Evolutionary conservation across 2,797 vertebrate species (phyloP).

Genomic region (Fratercula arctica): DNA sequence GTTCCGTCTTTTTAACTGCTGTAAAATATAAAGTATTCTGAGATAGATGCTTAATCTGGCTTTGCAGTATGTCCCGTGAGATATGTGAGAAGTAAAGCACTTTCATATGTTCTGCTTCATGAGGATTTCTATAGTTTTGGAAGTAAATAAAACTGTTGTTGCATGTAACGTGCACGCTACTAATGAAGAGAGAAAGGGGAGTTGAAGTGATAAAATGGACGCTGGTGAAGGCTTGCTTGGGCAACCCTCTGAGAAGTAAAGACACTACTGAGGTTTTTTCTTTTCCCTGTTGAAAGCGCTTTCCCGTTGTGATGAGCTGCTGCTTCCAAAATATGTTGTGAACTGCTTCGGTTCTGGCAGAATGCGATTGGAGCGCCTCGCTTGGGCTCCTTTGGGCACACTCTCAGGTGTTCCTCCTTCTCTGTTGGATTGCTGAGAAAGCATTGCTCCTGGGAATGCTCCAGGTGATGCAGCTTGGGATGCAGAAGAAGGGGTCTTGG

Average conservation of each 20-base stretch:
- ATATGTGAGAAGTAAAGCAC: background rate
- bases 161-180: fast-evolving
- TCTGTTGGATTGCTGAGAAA: fast-evolving
- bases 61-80: background rate
- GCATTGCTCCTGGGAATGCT: background rate
- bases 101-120: background rate
- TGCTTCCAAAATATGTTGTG: background rate
- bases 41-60: background rate
- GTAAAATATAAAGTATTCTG: background rate
- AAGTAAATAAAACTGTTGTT: background rate
- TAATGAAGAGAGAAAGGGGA: background rate
- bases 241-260: background rate
- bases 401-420: background rate
- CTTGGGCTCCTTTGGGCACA: background rate
- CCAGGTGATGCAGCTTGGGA: background rate
- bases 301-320: background rate
- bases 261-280: background rate
- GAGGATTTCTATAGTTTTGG: background rate
- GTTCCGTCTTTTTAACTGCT: background rate
- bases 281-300: background rate
- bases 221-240: background rate
- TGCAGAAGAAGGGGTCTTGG: background rate
- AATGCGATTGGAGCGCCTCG: fast-evolving
- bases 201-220: background rate
- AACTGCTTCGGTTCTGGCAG: background rate